Percentiles rank a stretch among this genome's conserved stretches.
These are phyloP conservation scores for Trimorus sp. DNA, from an alignment of 2,888 invertebrate genomes.

Conservation along the genomic window DNA sequence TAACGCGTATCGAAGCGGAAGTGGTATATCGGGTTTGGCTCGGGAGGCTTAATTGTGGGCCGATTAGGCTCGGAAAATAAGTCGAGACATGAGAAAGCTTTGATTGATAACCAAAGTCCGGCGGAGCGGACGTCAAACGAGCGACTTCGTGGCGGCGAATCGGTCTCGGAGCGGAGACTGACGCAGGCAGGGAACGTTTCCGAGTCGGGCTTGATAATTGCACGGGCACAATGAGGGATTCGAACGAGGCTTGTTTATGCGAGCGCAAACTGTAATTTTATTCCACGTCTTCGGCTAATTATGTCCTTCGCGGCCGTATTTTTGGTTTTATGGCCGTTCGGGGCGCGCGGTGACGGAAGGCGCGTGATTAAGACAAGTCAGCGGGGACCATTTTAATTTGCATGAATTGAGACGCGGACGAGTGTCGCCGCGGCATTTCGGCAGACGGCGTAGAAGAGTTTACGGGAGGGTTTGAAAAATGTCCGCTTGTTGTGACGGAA, in stretches of 20 bases:
- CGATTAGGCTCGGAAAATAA: slow-evolving; percentile 32
- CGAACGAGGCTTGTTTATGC: slow-evolving; percentile 40
- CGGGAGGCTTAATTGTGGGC: slow-evolving; percentile 40
- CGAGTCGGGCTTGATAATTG: slow-evolving; percentile 22
- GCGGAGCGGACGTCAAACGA: slow-evolving; percentile 28
- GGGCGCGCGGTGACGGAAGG: slow-evolving; percentile 37
- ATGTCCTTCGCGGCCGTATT: slow-evolving; percentile 52
- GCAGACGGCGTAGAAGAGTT: background rate
- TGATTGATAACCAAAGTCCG: slow-evolving; percentile 47
- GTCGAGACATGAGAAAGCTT: slow-evolving; percentile 31
- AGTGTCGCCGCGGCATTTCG: slow-evolving; percentile 31
- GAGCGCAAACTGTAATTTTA: slow-evolving; percentile 49
- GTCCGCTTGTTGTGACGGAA: background rate
- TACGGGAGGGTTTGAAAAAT: too few relatives aligned
- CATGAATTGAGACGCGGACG: slow-evolving; percentile 40
- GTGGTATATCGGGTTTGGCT: slow-evolving; percentile 43
- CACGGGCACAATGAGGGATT: slow-evolving; percentile 42
- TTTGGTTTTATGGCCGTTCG: slow-evolving; percentile 44
- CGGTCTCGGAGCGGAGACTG: slow-evolving; percentile 15
- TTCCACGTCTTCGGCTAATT: slow-evolving; percentile 52
- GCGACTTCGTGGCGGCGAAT: background rate
- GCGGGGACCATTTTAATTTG: slow-evolving; percentile 55
- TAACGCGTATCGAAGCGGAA: slow-evolving; percentile 3
- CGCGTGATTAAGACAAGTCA: slow-evolving; percentile 46
- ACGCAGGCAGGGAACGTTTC: slow-evolving; percentile 21